Evolutionary conservation across 1,140 invertebrate genomes (phyloP), one percentile per base, ranked within the genome.

Genomic region (Leptinotarsa texana): DNA sequence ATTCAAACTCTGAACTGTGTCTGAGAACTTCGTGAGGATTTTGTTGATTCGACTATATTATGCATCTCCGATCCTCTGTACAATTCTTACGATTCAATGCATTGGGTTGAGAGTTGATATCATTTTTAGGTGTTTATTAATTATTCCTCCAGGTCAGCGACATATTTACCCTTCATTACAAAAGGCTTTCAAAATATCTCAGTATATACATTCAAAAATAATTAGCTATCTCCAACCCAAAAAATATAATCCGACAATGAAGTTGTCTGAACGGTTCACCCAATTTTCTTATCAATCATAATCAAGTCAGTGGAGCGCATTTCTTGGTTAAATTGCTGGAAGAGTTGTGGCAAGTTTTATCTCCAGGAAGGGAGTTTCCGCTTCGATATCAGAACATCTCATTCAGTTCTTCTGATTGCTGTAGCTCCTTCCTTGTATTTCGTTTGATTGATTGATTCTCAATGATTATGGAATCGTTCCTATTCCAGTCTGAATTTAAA

Each of bases 231-330:
- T 3, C 33, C 33, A 57, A 57, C 51, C n/a, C 51, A 18, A 57
- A 57, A 57, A n/a, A 57, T 18, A 18, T 17, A 57, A 65, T 65
- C 63, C 63, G 22, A 22, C 4, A 21, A 74, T 67, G 13, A 18
- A 66, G 63, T 69, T 42, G 57, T 61, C 48, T 65, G 51, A 57
- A 57, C 18, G 18, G 69, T 72, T 61, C 69, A 76, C 74, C 77
- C 79, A 79, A 82, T 83, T 81, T 79, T 77, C 80, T 83, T 83
- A 84, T 84, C 82, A 84, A 84, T 84, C 83, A 83, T 83, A 82
- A 84, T 84, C 82, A 82, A 80, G 76, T 78, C 81, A 81, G 75
- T 82, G 81, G 74, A 80, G 83, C 81, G 80, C 77, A 73, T 83
- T 82, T 74, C 80, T 77, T 69, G 78, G 80, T 82, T 83, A 82